Evolutionary conservation across 2,888 invertebrate genomes (phyloP), one percentile per base, ranked within the genome.

Genomic region (Hedya salicella): DNA sequence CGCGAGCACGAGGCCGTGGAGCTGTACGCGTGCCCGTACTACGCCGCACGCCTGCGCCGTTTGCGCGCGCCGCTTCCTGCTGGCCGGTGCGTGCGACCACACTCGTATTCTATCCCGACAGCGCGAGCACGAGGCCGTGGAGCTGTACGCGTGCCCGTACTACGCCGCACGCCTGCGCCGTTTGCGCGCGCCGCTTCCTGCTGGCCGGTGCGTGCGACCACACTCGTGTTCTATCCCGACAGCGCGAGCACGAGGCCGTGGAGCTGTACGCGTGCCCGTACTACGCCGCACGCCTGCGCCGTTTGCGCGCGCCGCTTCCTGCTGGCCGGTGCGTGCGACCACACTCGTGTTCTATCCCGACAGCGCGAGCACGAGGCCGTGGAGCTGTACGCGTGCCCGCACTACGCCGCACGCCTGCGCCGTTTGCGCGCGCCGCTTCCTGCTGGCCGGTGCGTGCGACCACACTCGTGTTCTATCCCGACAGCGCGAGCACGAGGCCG

Each of bases 11-110:
- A 66, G 1, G 11, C 70, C 0, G 54, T 64, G 1, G 62, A 46
- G 14, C 64, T 72, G 21, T 74, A 75, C 71, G 59, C 59, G 63
- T 76, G 76, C 32, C 73, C 75, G n/a, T 46, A 52, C 44, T 75
- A 75, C 49, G n/a, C 30, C 59, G 21, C 69, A 71, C 69, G 16
- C 11, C 42, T 76, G 76, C 61, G 40, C 25, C 5, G n/a, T 71
- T 0, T 76, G 75, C 68, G 17, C 32, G 9, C 65, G 52, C 25
- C 36, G 32, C 3, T 74, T 73, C 66, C 52, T 71, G 2, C 53
- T 71, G 9, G 62, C 71, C 1, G 72, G 74, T 74, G 13, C 62
- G 54, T 59, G 11, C 1, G 2, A n/a, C n/a, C n/a, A n/a, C n/a
- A n/a, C n/a, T n/a, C n/a, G n/a, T n/a, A n/a, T n/a, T n/a, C n/a